These are phyloP conservation scores for Drosophila formosana DNA, from an alignment of 2,888 invertebrate species.

Conservation along the genomic window DNA sequence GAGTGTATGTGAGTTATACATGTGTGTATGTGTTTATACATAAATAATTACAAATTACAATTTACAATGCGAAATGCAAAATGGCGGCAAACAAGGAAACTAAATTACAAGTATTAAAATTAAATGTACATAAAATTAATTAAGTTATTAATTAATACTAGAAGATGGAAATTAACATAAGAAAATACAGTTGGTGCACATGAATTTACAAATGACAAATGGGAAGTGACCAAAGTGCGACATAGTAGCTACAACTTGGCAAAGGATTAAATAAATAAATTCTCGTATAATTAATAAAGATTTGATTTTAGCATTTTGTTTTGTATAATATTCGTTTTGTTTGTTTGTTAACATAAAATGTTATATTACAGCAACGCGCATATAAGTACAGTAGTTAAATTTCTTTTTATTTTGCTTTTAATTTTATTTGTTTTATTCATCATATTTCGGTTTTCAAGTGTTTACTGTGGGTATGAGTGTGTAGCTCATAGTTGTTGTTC, in stretches of 20 bases:
- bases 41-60: slow-evolving; percentile 80
- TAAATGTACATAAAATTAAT: slow-evolving; percentile 51
- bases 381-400: slow-evolving; percentile 74
- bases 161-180: slow-evolving; percentile 11
- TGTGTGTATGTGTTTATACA: slow-evolving; percentile 62
- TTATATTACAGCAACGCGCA: slow-evolving; percentile 77
- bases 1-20: slow-evolving; percentile 36
- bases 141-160: slow-evolving; percentile 49
- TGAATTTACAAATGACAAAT: slow-evolving; percentile 80
- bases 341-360: slow-evolving; percentile 64
- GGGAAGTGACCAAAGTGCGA: slow-evolving; percentile 38
- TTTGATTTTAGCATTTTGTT: slow-evolving; percentile 37
- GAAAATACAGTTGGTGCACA: slow-evolving; percentile 52
- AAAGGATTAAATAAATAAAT: slow-evolving; percentile 69
- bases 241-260: slow-evolving; percentile 19
- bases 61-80: slow-evolving; percentile 68
- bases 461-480: slow-evolving; percentile 30
- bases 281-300: slow-evolving; percentile 25
- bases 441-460: slow-evolving; percentile 15
- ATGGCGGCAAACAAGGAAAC: slow-evolving; percentile 49
- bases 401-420: slow-evolving; percentile 25
- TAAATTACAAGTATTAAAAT: slow-evolving; percentile 61
- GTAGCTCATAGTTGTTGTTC: slow-evolving; percentile 46
- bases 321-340: slow-evolving; percentile 42
- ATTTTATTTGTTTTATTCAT: slow-evolving; percentile 31